Evolutionary conservation across 2,888 invertebrate species (phyloP), one percentile per base, ranked within the genome.

Genomic region (Erannis defoliaria): DNA sequence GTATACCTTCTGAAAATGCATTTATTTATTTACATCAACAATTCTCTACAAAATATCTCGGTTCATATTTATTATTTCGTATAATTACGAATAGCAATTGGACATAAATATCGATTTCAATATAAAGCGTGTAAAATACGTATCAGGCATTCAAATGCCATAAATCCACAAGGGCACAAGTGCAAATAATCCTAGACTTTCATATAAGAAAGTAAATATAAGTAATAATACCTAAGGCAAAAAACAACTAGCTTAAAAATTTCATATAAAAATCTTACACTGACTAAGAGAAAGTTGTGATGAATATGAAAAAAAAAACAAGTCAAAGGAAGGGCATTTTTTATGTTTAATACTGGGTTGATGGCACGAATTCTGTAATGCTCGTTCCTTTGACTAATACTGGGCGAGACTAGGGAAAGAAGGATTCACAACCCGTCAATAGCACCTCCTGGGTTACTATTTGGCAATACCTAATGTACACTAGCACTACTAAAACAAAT

Each of bases 151-250:
- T 74, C 70, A 70, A 71, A 82, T 81, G 86, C 86, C 89, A 68
- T 85, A 85, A 86, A 90, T 93, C 93, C 93, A 93, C 93, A 93
- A 93, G 92, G 93, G 89, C 93, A 90, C 93, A 93, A 93, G 93
- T 93, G 93, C 92, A 86, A 84, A 84, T 82, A 78, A 86, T 81
- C 89, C 86, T 90, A 78, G 75, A 84, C 92, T 90, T 92, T 89
- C 93, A 83, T 88, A 91, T 89, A 89, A 82, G 90, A 92, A 91
- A 91, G 92, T 81, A 75, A 79, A 86, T 83, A 87, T 80, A n/a
- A n/a, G n/a, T n/a, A 85, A 82, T 86, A 85, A 85, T 85, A 91
- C 83, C 90, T 92, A 90, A 88, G 89, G 89, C 90, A 89, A 91
- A 86, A 91, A 90, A 90, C 88, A 88, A 90, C 89, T 91, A 90